Evolutionary conservation across 2,888 invertebrate species (phyloP), one percentile per base, ranked within the genome.

Genomic region (Linhomoeus sp.): DNA sequence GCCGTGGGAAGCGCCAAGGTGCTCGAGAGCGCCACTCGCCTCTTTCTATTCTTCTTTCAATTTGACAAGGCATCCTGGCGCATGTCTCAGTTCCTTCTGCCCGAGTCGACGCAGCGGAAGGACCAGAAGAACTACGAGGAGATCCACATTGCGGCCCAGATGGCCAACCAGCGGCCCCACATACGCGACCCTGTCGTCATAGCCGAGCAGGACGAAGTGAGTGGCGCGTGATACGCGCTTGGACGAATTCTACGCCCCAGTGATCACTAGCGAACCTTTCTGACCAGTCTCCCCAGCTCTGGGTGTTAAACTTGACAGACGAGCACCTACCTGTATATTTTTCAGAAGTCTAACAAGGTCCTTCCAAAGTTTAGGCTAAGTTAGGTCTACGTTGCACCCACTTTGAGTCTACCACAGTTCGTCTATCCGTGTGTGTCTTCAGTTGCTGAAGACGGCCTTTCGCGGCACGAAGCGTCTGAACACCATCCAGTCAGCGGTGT

Each of bases 401-500:
- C n/a, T n/a, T n/a, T n/a, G n/a, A n/a, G n/a, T n/a, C n/a, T n/a
- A n/a, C n/a, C n/a, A n/a, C n/a, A n/a, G n/a, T n/a, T n/a, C n/a
- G n/a, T n/a, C n/a, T n/a, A n/a, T n/a, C n/a, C n/a, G n/a, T n/a
- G n/a, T n/a, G n/a, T n/a, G 41, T 12, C 51, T 51, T 47, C 72
- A 84, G 73, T 77, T 88, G 46, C 88, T 85, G 0, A 78, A 80
- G 70, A 73, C 80, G 68, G 88, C 84, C 0, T 99, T 97, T 66
- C 76, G 77, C 57, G 84, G 82, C 56, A 79, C 84, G 45, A 78
- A 81, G 62, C 73, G 76, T 45, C 71, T 99, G 35, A 99, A 99
- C 68, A 74, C 81, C 46, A 92, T 99, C 56, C 97, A 99, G 66
- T 84, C 86, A 0, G 80, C 92, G 41, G 94, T 99, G 0, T 97